Base-by-base conservation (phyloP, 1,140 invertebrate species). In the Maconellicoccus hirsutus region DNA sequence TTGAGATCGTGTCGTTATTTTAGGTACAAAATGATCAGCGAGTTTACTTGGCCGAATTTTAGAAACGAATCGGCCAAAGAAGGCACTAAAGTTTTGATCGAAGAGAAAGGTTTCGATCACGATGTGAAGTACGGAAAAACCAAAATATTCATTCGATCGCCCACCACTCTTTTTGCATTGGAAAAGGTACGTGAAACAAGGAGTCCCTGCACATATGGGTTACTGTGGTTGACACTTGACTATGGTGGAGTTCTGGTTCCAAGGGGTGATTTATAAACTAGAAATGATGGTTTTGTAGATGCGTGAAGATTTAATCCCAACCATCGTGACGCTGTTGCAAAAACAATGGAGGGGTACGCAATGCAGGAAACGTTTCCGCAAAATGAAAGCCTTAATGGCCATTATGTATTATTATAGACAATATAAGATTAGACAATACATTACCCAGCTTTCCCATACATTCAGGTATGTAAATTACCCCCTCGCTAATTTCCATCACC, bases 21-120 rank as follows among this genome's bases (percentile, higher is more conserved):
- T 22, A 91, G 94, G 72, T 98, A 98, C 82, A 98, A 98, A 83
- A 95, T 97, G 91, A 89, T 97, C 75, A 93, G 89, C 0, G 86
- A 89, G 75, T 89, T 89, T 77, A 98, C 94, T 1, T 98, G 95
- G 95, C 95, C 95, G 26, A 96, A 95, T 79, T 96, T 89, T 82
- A 84, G 85, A 66, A 85, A 86, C 6, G 88, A 87, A 25, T 84
- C 77, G 52, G 88, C 89, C 69, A 86, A 86, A 77, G 93, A 97
- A 73, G 95, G 91, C 0, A 90, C 92, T 0, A 81, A 86, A 77
- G 88, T 89, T 61, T 85, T 98, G 59, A 84, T 98, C 71, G 82
- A 91, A 52, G 89, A 94, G 75, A 84, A 89, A 76, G 84, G 86
- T 23, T 88, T 95, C 72, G 80, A 82, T 0, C 78, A 87, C 73